Evolutionary conservation across 2,888 invertebrate species (phyloP).

Genomic region (Polyploca ridens): DNA sequence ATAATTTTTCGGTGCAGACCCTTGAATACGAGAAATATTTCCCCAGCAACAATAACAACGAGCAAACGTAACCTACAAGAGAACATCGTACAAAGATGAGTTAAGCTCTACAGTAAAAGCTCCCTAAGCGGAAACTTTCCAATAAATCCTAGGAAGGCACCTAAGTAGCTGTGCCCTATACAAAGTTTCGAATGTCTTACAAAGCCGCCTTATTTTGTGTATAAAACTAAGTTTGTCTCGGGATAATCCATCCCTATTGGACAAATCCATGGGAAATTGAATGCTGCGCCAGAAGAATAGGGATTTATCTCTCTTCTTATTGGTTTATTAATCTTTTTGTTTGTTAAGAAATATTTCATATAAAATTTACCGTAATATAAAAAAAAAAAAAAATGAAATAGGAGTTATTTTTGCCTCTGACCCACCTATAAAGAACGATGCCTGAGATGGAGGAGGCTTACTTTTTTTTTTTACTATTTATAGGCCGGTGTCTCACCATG

Average conservation of each 20-base stretch:
- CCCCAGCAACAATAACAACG: too few species aligned
- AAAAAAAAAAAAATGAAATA: too few species aligned
- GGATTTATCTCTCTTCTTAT: background rate
- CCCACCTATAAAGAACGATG: too few species aligned
- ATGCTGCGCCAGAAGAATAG: conserved; percentile 9
- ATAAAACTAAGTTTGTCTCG: conserved; percentile 17
- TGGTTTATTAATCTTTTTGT: conserved; percentile 8
- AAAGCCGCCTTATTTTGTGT: conserved; percentile 30
- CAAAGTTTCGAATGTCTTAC: background rate
- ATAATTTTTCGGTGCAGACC: too few species aligned
- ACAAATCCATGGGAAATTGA: conserved; percentile 35
- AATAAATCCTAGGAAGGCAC: background rate
- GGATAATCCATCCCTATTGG: conserved; percentile 40
- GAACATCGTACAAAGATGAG: background rate
- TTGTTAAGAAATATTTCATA: background rate
- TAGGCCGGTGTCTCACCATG: too few species aligned
- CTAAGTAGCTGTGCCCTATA: background rate
- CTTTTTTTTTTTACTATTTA: too few species aligned
- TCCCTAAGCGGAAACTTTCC: background rate
- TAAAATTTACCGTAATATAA: too few species aligned
- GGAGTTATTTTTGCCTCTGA: too few species aligned
- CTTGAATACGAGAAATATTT: too few species aligned
- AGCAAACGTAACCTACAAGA: too few species aligned
- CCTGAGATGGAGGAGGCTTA: too few species aligned
- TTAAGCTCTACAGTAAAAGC: background rate